Conservation (phyloP, 2,888 invertebrate species). For the Nasonovia ribisnigri region DNA sequence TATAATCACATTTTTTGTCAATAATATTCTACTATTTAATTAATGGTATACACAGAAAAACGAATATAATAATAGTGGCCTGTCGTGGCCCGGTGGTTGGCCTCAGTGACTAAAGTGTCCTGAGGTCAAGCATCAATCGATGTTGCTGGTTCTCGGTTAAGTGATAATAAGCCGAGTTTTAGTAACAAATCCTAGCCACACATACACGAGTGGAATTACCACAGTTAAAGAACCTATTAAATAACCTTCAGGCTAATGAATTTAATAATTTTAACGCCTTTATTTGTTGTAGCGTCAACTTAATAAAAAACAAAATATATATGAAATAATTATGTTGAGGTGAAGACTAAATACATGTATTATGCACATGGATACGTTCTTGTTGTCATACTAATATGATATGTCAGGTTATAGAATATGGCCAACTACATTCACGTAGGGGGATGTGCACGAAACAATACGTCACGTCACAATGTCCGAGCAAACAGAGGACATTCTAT, state of each 20-base stretch:
- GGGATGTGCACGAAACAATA: constrained; percentile 4
- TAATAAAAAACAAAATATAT: no score
- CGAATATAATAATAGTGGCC: background rate
- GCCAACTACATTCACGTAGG: background rate
- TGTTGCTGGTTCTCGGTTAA: no score
- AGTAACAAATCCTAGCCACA: no score
- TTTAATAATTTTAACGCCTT: no score
- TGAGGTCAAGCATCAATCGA: no score
- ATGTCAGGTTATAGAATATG: background rate
- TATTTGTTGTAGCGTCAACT: no score
- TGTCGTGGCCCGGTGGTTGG: background rate
- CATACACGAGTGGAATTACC: no score
- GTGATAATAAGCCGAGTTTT: no score
- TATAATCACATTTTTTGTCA: background rate
- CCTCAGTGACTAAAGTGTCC: no score
- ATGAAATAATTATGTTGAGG: background rate
- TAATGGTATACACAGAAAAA: background rate
- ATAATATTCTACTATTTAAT: background rate
- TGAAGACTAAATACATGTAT: background rate
- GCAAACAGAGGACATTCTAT: constrained; percentile 1
- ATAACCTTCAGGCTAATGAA: no score
- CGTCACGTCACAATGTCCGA: background rate
- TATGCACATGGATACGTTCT: background rate
- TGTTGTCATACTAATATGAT: background rate
- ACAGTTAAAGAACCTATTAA: no score